These are phyloP conservation scores for Eupleurogrammus muticus DNA, from an alignment of 2,797 vertebrate species.

Conservation along the genomic window DNA sequence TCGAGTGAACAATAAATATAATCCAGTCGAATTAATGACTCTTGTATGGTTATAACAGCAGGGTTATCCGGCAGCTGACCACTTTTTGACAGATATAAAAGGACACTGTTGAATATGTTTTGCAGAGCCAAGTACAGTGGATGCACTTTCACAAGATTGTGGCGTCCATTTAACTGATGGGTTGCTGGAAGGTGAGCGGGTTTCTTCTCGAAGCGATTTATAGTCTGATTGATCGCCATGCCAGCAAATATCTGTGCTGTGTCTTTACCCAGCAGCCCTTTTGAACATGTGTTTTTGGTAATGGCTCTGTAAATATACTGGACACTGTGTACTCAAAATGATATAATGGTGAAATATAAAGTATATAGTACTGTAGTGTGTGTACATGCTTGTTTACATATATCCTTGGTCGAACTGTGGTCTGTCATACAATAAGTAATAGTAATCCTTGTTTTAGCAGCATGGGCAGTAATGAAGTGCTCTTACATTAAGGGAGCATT, in stretches of 20 bases:
- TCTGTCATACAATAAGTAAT: neutral
- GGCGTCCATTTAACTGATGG: conserved; percentile 11
- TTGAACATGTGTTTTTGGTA: neutral
- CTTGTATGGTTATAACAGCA: conserved; percentile 2
- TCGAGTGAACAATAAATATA: neutral
- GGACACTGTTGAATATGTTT: conserved; percentile 1
- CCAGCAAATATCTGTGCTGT: conserved; percentile 12
- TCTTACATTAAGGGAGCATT: neutral
- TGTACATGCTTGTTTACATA: neutral
- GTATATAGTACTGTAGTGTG: neutral
- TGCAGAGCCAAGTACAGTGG: neutral
- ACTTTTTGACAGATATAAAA: neutral
- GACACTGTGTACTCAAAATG: neutral
- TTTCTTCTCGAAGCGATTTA: conserved; percentile 6
- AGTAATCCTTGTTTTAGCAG: neutral
- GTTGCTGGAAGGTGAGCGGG: conserved; percentile 3
- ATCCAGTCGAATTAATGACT: conserved; percentile 1
- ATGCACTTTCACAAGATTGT: neutral
- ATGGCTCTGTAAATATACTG: neutral
- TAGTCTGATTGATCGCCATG: neutral
- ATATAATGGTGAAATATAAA: neutral
- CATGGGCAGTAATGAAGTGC: neutral
- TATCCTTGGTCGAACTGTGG: neutral
- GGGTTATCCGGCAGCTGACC: neutral
- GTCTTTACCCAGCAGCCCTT: conserved; percentile 14